These are phyloP conservation scores for Geococcyx californianus DNA, from an alignment of 2,113 vertebrate genomes.

Conservation along the genomic window DNA sequence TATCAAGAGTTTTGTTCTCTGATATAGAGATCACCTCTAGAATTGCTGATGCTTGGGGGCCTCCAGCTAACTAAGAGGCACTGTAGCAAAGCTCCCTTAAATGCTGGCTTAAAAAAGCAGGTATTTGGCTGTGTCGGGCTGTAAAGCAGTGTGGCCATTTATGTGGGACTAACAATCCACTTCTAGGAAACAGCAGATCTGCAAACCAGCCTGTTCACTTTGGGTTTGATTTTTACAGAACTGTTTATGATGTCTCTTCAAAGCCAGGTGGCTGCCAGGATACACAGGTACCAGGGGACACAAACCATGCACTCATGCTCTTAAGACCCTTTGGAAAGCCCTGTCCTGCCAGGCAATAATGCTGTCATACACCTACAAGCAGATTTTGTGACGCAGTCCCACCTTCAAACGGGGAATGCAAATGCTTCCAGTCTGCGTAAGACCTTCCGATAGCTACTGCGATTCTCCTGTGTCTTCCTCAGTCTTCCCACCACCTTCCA, in stretches of 20 bases:
- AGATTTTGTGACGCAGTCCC: background rate
- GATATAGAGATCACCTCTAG: constrained; percentile 1
- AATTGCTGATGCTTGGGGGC: background rate
- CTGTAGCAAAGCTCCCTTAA: background rate
- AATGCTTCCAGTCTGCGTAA: background rate
- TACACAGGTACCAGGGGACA: background rate
- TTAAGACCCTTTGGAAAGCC: background rate
- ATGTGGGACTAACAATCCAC: background rate
- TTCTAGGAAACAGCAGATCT: background rate
- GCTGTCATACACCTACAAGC: background rate
- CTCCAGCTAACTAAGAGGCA: background rate
- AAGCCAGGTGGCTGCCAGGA: background rate
- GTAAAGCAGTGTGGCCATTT: rapidly evolving
- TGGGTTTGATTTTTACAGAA: background rate
- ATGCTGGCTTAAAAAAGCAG: background rate
- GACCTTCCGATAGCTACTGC: constrained; percentile 14
- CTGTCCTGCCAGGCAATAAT: background rate
- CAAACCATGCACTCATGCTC: rapidly evolving
- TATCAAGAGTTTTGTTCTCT: constrained; percentile 13
- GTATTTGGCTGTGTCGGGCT: background rate
- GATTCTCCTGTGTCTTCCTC: background rate
- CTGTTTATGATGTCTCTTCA: background rate
- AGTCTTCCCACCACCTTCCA: background rate
- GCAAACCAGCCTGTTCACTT: rapidly evolving
- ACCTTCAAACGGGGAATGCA: background rate